phyloP scores from a whole-genome alignment of 2,888 invertebrate genomes.

The Volucella inanis region DNA sequence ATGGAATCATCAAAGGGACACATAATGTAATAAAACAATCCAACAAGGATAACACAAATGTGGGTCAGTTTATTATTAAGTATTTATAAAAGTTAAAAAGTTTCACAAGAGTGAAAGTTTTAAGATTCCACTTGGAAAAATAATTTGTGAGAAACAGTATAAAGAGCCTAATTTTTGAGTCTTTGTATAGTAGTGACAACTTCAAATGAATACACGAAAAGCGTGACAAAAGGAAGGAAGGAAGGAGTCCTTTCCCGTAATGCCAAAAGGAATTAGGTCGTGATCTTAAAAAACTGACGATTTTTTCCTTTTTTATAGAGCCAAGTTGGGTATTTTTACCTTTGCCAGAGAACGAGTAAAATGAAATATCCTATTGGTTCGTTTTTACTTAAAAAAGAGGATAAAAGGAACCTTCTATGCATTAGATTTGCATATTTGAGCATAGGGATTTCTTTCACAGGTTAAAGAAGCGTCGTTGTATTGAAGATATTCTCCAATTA shows the following conservation, averaged over 20 bases:
- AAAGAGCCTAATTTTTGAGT: too few relatives aligned
- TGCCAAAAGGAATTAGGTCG: slow-evolving; percentile 21
- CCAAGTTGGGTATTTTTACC: background rate
- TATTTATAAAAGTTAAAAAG: slow-evolving; percentile 33
- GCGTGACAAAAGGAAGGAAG: background rate
- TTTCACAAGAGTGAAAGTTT: slow-evolving; percentile 1
- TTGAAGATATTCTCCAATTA: too few relatives aligned
- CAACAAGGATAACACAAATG: slow-evolving; percentile 64
- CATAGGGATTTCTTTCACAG: too few relatives aligned
- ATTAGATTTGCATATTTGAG: too few relatives aligned
- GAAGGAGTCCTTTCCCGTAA: slow-evolving; percentile 2
- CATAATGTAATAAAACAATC: slow-evolving; percentile 55
- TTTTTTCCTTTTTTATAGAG: slow-evolving; percentile 36
- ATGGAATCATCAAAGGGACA: slow-evolving; percentile 53
- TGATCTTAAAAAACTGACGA: slow-evolving; percentile 27
- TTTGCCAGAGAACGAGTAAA: too few relatives aligned
- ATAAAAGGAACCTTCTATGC: too few relatives aligned
- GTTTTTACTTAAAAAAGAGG: too few relatives aligned
- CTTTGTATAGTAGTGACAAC: background rate
- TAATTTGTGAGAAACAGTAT: background rate
- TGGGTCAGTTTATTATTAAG: slow-evolving; percentile 66
- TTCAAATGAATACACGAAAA: background rate
- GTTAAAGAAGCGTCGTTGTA: too few relatives aligned
- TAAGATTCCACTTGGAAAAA: background rate
- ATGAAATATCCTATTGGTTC: too few relatives aligned